These are phyloP conservation scores for Steinernema scapterisci DNA, from an alignment of 2,888 invertebrate species.

Conservation along the genomic window DNA sequence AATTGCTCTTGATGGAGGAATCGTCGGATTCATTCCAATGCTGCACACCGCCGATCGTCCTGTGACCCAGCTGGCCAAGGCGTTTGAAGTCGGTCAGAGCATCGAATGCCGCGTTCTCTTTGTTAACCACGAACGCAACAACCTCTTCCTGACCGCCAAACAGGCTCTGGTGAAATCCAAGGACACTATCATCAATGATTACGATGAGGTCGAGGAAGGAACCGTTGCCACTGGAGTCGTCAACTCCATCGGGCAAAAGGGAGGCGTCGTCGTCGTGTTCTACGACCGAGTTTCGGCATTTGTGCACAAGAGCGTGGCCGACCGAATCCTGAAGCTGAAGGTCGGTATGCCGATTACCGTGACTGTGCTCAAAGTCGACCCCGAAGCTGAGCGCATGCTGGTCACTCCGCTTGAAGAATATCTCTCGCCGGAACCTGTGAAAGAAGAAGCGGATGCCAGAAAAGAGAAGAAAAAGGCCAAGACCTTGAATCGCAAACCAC, in stretches of 20 bases:
- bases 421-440: background rate
- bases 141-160: constrained; percentile 50
- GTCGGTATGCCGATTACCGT: constrained; percentile 42
- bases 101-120: constrained; percentile 53
- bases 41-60: constrained; percentile 49
- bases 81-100: constrained; percentile 47
- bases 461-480: constrained; percentile 28
- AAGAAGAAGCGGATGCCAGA: constrained; percentile 17
- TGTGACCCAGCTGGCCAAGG: constrained; percentile 40
- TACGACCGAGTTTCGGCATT: constrained; percentile 51
- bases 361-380: constrained; percentile 39
- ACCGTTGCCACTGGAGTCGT: constrained; percentile 45
- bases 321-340: constrained; percentile 12
- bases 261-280: constrained; percentile 51
- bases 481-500: constrained; percentile 10
- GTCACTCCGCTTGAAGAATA: constrained; percentile 30
- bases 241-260: constrained; percentile 44
- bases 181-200: constrained; percentile 37
- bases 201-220: constrained; percentile 38
- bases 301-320: constrained; percentile 34
- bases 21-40: constrained; percentile 52
- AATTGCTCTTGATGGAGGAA: constrained; percentile 39
- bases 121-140: constrained; percentile 45
- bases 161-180: constrained; percentile 45
- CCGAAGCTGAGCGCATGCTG: constrained; percentile 36